These are phyloP conservation scores for Aplocera efformata DNA, from an alignment of 2,888 invertebrate genomes.

Conservation along the genomic window DNA sequence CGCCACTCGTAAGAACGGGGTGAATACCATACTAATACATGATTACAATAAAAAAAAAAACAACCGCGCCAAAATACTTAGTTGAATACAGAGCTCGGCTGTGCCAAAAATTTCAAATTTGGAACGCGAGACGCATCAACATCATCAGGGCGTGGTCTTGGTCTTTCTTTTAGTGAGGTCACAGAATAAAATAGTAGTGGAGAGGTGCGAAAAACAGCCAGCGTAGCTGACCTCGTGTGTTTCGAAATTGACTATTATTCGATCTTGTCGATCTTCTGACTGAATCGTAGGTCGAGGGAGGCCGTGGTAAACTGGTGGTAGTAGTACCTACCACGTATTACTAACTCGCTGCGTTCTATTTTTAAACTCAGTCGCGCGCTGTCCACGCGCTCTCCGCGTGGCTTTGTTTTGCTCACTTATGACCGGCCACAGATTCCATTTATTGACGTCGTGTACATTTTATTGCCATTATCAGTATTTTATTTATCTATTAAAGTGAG, in stretches of 20 bases:
- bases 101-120: slow-evolving; percentile 56
- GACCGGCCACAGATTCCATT: slow-evolving; percentile 47
- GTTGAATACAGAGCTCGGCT: slow-evolving; percentile 27
- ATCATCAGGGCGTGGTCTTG: slow-evolving; percentile 63
- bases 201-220: slow-evolving; percentile 27
- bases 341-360: slow-evolving; percentile 51
- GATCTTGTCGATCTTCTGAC: slow-evolving; percentile 1
- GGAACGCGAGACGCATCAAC: slow-evolving; percentile 38
- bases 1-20: slow-evolving; percentile 7
- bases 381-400: slow-evolving; percentile 69
- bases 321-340: not conserved
- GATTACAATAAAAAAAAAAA: slow-evolving; percentile 5
- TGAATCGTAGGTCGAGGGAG: slow-evolving; percentile 2
- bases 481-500: slow-evolving; percentile 43
- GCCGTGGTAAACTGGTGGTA: slow-evolving; percentile 11
- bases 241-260: slow-evolving; percentile 15
- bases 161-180: slow-evolving; percentile 6
- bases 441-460: slow-evolving; percentile 61
- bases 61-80: slow-evolving; percentile 11
- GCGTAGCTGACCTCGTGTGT: slow-evolving; percentile 35
- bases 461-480: slow-evolving; percentile 51
- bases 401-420: slow-evolving; percentile 70
- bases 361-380: slow-evolving; percentile 52
- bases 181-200: not conserved
- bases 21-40: slow-evolving; percentile 4